These are phyloP conservation scores for Labia minor DNA, from an alignment of 2,888 invertebrate species.

Conservation along the genomic window DNA sequence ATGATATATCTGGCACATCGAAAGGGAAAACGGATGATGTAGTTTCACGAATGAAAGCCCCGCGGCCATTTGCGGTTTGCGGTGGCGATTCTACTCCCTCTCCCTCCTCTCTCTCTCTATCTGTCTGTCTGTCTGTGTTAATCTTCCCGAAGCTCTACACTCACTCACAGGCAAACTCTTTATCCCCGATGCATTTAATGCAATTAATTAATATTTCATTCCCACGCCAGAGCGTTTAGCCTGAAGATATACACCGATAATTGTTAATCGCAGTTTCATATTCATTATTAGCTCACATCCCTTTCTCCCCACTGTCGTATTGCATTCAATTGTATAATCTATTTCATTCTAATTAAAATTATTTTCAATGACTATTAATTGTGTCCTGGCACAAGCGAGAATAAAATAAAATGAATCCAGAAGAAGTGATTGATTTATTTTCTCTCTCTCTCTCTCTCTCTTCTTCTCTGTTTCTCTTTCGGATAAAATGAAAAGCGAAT, in stretches of 20 bases:
- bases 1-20: slow-evolving; percentile 20
- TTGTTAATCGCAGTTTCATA: slow-evolving; percentile 13
- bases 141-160: background rate
- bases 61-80: slow-evolving; percentile 22
- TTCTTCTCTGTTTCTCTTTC: too few relatives aligned
- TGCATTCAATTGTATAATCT: slow-evolving; percentile 13
- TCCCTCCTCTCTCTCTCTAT: background rate
- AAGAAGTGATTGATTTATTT: too few relatives aligned
- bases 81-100: background rate
- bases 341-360: slow-evolving; percentile 1
- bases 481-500: too few relatives aligned
- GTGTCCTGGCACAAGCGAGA: background rate
- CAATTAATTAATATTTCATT: slow-evolving; percentile 13
- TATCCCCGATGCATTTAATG: background rate
- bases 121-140: background rate
- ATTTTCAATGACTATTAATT: slow-evolving; percentile 13
- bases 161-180: background rate
- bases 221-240: slow-evolving; percentile 13
- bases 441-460: too few relatives aligned
- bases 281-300: background rate
- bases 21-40: slow-evolving; percentile 22
- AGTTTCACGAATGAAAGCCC: slow-evolving; percentile 22
- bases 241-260: slow-evolving; percentile 13
- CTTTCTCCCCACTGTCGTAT: background rate
- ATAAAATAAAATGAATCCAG: background rate